Conservation (phyloP, 2,888 invertebrate genomes). For the Sepioteuthis lessoniana region DNA sequence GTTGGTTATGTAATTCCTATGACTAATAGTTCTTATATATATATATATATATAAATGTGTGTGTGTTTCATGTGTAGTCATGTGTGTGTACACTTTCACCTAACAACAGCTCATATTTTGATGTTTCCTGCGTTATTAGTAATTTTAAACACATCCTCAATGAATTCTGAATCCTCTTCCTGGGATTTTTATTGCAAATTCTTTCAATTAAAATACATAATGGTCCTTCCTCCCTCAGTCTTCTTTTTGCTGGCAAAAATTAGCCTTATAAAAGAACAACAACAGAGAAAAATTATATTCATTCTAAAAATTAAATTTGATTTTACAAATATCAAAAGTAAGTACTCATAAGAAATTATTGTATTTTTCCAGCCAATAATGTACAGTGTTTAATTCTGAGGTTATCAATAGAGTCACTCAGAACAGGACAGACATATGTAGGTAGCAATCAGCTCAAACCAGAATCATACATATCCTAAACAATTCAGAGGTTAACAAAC, state of each 20-base stretch:
- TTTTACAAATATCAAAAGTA: no score
- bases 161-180: slow-evolving; percentile 23
- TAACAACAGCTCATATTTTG: neutral
- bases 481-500: no score
- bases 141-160: slow-evolving; percentile 33
- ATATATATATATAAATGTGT: neutral
- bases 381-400: no score
- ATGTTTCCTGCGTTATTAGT: slow-evolving; percentile 18
- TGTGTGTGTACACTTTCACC: neutral
- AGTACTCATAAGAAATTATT: no score
- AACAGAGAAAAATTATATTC: no score
- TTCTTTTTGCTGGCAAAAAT: neutral
- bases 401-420: no score
- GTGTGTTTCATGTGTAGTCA: no score
- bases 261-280: neutral
- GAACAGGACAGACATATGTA: no score
- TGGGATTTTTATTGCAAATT: neutral
- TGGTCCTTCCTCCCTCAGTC: neutral
- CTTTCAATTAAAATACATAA: neutral
- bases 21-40: neutral
- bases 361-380: no score
- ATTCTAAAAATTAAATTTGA: no score
- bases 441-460: no score
- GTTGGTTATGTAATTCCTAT: neutral
- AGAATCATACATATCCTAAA: no score